These are phyloP conservation scores for Stigmatopora nigra DNA, from an alignment of 2,113 vertebrate genomes.

Conservation along the genomic window DNA sequence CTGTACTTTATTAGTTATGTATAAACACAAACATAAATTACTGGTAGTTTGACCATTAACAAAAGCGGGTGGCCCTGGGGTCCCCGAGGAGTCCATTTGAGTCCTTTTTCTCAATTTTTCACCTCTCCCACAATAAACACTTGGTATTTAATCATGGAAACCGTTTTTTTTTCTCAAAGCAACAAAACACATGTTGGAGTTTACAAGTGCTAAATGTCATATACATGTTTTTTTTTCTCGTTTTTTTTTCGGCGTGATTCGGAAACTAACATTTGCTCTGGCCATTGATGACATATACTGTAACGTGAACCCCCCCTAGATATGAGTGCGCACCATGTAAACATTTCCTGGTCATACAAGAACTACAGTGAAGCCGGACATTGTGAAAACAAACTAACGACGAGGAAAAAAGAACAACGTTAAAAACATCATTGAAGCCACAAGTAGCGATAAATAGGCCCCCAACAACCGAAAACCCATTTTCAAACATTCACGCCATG, in stretches of 20 bases:
- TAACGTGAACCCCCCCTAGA: constrained; percentile 59
- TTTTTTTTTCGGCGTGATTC: constrained; percentile 72
- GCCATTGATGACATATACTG: constrained; percentile 39
- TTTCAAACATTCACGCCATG: not conserved
- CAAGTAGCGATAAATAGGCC: constrained; percentile 9
- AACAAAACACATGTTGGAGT: constrained; percentile 74
- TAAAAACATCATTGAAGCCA: not conserved
- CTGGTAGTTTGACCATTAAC: constrained; percentile 84
- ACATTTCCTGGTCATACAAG: constrained; percentile 78
- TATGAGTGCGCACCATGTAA: constrained; percentile 93
- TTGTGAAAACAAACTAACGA: constrained; percentile 55
- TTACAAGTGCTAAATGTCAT: constrained; percentile 78
- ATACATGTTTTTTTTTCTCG: constrained; percentile 78
- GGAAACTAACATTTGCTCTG: constrained; percentile 61
- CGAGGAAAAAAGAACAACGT: constrained; percentile 10
- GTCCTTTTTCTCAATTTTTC: constrained; percentile 37
- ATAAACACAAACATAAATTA: constrained; percentile 66
- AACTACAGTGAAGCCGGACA: constrained; percentile 75
- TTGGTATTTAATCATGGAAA: constrained; percentile 72
- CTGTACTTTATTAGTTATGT: constrained; percentile 67
- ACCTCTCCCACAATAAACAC: constrained; percentile 64
- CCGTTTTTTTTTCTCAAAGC: constrained; percentile 70
- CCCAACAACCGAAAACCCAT: not conserved
- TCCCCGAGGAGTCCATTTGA: constrained; percentile 59
- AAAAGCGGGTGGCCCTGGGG: constrained; percentile 91